Percentiles rank a stretch among this genome's conserved stretches.
Evolutionary conservation across 2,888 invertebrate genomes (phyloP).

Genomic region (Drosophila picticornis): DNA sequence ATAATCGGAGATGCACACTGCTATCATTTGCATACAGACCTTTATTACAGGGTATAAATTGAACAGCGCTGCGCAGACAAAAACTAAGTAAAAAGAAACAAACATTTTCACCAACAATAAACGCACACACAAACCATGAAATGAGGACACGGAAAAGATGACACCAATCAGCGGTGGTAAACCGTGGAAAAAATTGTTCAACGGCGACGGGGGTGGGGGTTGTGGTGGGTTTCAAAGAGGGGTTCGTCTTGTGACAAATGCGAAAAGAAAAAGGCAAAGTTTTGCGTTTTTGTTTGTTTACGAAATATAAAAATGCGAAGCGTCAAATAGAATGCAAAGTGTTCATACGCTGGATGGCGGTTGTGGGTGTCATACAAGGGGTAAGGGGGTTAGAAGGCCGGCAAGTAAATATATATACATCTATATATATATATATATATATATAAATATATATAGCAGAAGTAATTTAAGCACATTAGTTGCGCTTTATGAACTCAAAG

Average conservation of each 20-base stretch:
- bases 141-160: constrained; percentile 50
- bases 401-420: background rate
- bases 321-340: constrained; percentile 65
- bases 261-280: constrained; percentile 55
- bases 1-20: background rate
- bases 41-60: constrained; percentile 21
- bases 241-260: constrained; percentile 15
- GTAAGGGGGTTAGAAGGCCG: background rate
- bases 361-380: background rate
- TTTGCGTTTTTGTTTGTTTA: constrained; percentile 73
- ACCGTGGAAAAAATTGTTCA: constrained; percentile 1
- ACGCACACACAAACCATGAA: constrained; percentile 37
- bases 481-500: constrained; percentile 81
- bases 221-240: too few species aligned
- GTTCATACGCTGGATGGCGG: background rate
- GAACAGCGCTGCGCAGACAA: constrained; percentile 6
- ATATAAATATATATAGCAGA: constrained; percentile 51
- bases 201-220: too few species aligned
- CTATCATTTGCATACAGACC: too few species aligned
- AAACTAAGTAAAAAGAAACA: constrained; percentile 12
- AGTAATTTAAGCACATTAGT: constrained; percentile 81
- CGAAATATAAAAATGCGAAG: constrained; percentile 71
- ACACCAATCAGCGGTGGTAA: constrained; percentile 41
- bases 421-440: background rate
- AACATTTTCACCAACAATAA: constrained; percentile 28